Percentiles rank a stretch among this genome's conserved stretches.
Evolutionary conservation across 2,797 vertebrate species (phyloP).

Genomic region (Lutjanus argentimaculatus): DNA sequence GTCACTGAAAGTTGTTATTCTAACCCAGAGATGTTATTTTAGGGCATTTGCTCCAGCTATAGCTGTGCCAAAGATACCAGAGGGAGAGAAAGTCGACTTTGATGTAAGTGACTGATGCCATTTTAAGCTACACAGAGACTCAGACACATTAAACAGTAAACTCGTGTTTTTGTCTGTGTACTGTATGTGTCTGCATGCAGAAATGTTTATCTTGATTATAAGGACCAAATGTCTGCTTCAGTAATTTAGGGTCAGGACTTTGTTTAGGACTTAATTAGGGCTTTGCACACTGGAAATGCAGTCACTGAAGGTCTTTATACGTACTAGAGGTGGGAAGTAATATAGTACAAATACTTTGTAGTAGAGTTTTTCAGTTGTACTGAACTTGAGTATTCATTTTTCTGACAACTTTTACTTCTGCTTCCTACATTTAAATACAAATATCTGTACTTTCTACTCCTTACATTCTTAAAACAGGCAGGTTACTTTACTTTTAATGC

Average conservation of each 20-base stretch:
- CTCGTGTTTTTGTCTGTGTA: neutral
- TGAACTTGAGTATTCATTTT: too few species aligned
- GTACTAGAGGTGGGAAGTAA: too few species aligned
- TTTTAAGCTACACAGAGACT: neutral
- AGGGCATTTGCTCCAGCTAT: conserved; percentile 79
- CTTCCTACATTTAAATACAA: too few species aligned
- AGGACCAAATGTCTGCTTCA: neutral
- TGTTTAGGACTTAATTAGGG: neutral
- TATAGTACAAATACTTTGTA: too few species aligned
- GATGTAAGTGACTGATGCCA: conserved; percentile 77
- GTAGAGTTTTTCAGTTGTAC: too few species aligned
- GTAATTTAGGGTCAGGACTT: neutral
- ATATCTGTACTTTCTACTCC: too few species aligned
- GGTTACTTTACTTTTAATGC: too few species aligned
- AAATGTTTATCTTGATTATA: neutral
- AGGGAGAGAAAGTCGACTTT: conserved; percentile 86
- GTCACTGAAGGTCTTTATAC: neutral
- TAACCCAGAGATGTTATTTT: conserved; percentile 36
- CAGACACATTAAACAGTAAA: neutral
- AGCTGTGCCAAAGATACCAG: conserved; percentile 82
- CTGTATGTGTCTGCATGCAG: neutral
- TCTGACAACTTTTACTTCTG: too few species aligned
- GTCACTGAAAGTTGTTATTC: neutral
- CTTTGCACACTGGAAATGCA: neutral
- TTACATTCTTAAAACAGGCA: too few species aligned